These are phyloP conservation scores for Pangasius mekongensis DNA, from an alignment of 2,797 vertebrate species.

Conservation along the genomic window DNA sequence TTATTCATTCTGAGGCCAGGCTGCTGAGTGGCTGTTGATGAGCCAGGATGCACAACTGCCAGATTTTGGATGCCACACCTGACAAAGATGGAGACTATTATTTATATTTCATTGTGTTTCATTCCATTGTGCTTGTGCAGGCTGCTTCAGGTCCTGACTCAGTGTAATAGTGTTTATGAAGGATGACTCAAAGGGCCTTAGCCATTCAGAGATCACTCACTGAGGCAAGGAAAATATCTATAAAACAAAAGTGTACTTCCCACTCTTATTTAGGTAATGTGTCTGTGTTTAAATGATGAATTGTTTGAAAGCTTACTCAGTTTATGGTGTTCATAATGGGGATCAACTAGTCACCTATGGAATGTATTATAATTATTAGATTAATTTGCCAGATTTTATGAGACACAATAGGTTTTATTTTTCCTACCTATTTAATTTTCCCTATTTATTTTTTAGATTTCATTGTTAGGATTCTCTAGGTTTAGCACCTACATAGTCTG, in stretches of 20 bases:
- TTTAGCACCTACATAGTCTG: background rate
- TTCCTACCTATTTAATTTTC: background rate
- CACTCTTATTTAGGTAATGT: constrained; percentile 22
- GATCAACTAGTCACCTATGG: constrained; percentile 8
- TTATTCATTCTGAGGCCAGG: constrained; percentile 25
- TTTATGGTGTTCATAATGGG: constrained; percentile 19
- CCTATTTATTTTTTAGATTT: background rate
- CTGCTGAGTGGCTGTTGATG: constrained; percentile 47
- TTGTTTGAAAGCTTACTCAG: constrained; percentile 29
- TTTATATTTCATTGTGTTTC: constrained; percentile 25
- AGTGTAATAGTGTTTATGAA: constrained; percentile 16
- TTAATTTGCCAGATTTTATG: background rate
- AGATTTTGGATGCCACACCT: constrained; percentile 45
- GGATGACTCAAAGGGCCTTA: constrained; percentile 46
- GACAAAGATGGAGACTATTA: constrained; percentile 42
- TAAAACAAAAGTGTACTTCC: constrained; percentile 22
- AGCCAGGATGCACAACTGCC: constrained; percentile 37
- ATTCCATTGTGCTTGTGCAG: constrained; percentile 27
- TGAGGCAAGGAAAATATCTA: constrained; percentile 32
- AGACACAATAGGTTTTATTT: background rate
- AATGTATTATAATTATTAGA: constrained; percentile 15
- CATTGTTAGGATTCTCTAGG: background rate
- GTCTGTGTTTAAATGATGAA: constrained; percentile 28
- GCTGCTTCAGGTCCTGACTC: constrained; percentile 38
- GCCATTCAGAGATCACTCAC: constrained; percentile 30